Base-by-base conservation (phyloP, 2,797 vertebrate species). In the Tamandua tetradactyla region DNA sequence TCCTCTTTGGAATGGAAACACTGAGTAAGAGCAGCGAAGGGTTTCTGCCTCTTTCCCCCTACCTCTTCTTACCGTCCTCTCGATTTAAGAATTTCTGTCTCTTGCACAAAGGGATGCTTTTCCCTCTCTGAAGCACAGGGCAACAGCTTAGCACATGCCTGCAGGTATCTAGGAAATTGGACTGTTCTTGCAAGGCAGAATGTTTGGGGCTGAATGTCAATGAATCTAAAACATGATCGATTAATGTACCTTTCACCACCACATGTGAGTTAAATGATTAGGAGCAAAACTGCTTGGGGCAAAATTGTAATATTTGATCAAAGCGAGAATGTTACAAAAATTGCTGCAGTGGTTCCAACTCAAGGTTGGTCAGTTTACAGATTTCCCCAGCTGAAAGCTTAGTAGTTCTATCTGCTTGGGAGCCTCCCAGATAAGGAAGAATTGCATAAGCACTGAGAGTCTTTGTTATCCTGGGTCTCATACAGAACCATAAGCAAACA, bases 161-260 rank as follows among this genome's bases (percentile, higher is more conserved):
- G n/a, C 42, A 90, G 91, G 89, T 93, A 90, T 32, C 74, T 80
- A 66, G 80, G 90, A 95, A 97, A 96, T 92, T 96, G 82, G 87
- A 96, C 90, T 95, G 85, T 90, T 97, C 79, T 96, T 94, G 95
- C 95, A 96, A 95, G 95, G 79, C 96, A 94, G 93, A 92, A 85
- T 93, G 87, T 96, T 95, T 94, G 95, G 64, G 64, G 79, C 55
- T 97, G 97, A 97, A 95, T 97, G 85, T 97, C 96, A 96, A 93
- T 95, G 94, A 95, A 96, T 95, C 94, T 97, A 93, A 97, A 97
- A 95, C 96, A 97, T 95, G 95, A 97, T 96, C 75, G 10, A 97
- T 97, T 94, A 95, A 96, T 89, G 94, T 94, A 96, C 87, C 91
- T 96, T 95, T 96, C 10, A 3, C 95, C 91, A 95, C 89, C 96